Evolutionary conservation across 2,113 vertebrate species (phyloP).

Genomic region (Alexandromys fortis): DNA sequence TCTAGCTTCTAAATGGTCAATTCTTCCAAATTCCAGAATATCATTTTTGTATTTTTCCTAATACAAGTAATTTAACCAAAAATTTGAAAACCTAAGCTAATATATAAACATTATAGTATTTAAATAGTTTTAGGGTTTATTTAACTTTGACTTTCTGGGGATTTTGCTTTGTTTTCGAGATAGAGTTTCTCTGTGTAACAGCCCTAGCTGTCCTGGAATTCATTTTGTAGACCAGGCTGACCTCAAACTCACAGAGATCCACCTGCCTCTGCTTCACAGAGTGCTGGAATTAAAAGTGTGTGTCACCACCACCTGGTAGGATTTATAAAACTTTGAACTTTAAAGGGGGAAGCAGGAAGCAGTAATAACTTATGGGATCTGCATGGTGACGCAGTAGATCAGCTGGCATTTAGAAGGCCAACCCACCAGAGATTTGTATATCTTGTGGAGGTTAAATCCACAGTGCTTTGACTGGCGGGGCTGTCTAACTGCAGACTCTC

Average conservation of each 20-base stretch:
- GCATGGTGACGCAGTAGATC: too few relatives aligned
- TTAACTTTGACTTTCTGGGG: not conserved
- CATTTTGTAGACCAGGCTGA: not conserved
- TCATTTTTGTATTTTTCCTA: slow-evolving; percentile 21
- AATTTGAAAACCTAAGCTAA: slow-evolving; percentile 9
- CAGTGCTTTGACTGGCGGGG: too few relatives aligned
- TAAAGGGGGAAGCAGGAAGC: slow-evolving; percentile 12
- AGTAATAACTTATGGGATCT: not conserved
- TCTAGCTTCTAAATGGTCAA: not conserved
- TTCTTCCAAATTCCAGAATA: not conserved
- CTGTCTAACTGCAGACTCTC: too few relatives aligned
- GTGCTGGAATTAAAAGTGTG: not conserved
- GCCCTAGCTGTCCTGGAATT: not conserved
- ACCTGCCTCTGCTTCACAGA: not conserved
- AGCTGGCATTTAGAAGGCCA: too few relatives aligned
- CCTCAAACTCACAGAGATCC: not conserved
- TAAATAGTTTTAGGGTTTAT: slow-evolving; percentile 13
- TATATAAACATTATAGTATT: not conserved
- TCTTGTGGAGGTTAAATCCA: too few relatives aligned
- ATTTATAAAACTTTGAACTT: not conserved
- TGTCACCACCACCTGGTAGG: not conserved
- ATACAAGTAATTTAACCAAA: not conserved
- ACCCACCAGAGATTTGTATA: too few relatives aligned
- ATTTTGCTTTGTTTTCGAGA: not conserved
- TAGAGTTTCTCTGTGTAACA: not conserved